Evolutionary conservation across 2,888 invertebrate genomes (phyloP), one percentile per base, ranked within the genome.

Genomic region (Stegophylla sp.): DNA sequence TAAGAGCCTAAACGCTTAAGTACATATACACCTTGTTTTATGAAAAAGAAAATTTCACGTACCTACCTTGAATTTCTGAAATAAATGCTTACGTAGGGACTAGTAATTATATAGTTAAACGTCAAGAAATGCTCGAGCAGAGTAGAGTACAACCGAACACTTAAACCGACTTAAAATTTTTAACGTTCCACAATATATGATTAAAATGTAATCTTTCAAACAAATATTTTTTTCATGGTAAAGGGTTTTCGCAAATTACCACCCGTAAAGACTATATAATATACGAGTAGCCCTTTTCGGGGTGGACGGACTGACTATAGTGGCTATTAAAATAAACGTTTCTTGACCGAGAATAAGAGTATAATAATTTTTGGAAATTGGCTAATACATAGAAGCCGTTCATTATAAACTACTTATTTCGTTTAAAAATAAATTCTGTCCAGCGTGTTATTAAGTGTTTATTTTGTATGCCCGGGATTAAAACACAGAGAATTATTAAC

Each of bases 211-310:
- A 10, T 34, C 28, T 69, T 51, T 34, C 13, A n/a, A n/a, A n/a
- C n/a, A 41, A 56, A 43, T 26, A 41, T 71, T 59, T 59, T 23
- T 43, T 15, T 26, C 28, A 43, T 41, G 56, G 43, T 26, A 66
- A 76, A 76, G 15, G 66, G 53, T 61, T 67, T 76, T 66, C 43
- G 76, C 66, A 67, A 76, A 66, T 76, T 76, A 66, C 66, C 41
- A 45, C 41, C n/a, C 20, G 4, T 43, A 26, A 23, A 17, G 10
- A n/a, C 20, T 28, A 28, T 26, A 20, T 20, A 66, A 26, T 28
- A 17, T n/a, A 45, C 43, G 45, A 26, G 1, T 28, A 20, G 10
- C 43, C 53, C 26, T 15, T 66, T 66, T n/a, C 15, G 7, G 23
- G 15, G 20, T 1, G n/a, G n/a, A 45, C 63, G 13, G 43, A 41